Evolutionary conservation across 2,797 vertebrate genomes (phyloP).

Genomic region (Staurois parvus): DNA sequence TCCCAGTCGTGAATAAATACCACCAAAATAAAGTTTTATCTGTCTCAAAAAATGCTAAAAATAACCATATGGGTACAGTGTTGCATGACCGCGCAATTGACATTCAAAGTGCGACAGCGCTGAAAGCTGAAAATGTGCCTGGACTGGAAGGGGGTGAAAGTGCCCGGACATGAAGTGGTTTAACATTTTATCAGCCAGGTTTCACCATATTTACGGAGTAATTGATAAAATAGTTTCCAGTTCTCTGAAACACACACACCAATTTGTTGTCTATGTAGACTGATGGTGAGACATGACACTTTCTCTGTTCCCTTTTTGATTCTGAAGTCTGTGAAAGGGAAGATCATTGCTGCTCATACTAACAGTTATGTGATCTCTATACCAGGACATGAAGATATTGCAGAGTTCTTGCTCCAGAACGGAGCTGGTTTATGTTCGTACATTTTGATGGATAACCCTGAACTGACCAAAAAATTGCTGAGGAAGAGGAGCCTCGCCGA

Average conservation of each 20-base stretch:
- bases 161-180: too few relatives aligned
- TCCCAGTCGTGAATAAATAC: too few relatives aligned
- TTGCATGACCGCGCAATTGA: too few relatives aligned
- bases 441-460: conserved; percentile 89
- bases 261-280: not conserved
- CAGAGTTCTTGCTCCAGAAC: conserved; percentile 86
- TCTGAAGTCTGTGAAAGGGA: not conserved
- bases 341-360: not conserved
- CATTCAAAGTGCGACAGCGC: too few relatives aligned
- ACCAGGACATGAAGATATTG: conserved; percentile 88
- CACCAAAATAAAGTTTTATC: too few relatives aligned
- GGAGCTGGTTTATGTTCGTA: conserved; percentile 94
- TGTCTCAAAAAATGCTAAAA: too few relatives aligned
- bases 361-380: conserved; percentile 59
- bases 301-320: conserved; percentile 61
- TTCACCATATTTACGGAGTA: not conserved
- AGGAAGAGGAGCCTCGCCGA: conserved; percentile 79
- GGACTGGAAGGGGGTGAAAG: too few relatives aligned
- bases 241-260: not conserved
- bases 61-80: too few relatives aligned
- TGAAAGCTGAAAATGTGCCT: too few relatives aligned
- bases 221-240: too few relatives aligned
- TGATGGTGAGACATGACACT: not conserved
- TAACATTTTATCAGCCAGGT: not conserved
- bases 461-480: conserved; percentile 85